Evolutionary conservation across 1,140 invertebrate species (phyloP), one percentile per base, ranked within the genome.

Genomic region (Eupeodes corollae): DNA sequence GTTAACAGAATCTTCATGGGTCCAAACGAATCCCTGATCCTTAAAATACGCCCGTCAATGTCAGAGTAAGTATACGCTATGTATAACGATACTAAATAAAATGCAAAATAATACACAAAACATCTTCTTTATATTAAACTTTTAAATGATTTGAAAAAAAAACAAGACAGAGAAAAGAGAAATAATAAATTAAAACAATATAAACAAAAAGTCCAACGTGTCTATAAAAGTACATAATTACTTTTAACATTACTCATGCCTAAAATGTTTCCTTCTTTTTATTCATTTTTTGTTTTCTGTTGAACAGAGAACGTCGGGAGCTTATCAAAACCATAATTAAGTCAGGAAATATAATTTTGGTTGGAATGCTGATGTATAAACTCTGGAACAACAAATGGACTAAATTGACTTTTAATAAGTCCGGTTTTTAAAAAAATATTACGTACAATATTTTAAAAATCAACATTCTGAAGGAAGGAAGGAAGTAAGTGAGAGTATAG

Each of bases 361-460:
- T 66, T 15, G 60, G 49, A 6, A 30, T 66, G 33, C 37, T 66
- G 39, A 53, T 63, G 49, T 63, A 58, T 39, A 63, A 57, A 49
- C 55, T 66, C 51, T 65, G 63, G 60, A 56, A 61, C n/a, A 58
- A 58, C 49, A 66, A 66, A 53, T 66, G 63, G 63, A 60, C 60
- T 14, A 63, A 65, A 59, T 57, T 66, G 40, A 64, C 56, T 53
- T 57, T 62, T 26, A 26, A 26, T 26, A 26, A 26, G 21, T 26
- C n/a, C 21, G 21, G 21, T 26, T 26, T 26, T 26, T 26, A 5
- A 8, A 26, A 26, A 26, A 26, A 26, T 26, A 26, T 26, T 26
- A 26, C n/a, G n/a, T n/a, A n/a, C n/a, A n/a, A n/a, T n/a, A n/a
- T n/a, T n/a, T n/a, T n/a, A 26, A 26, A 3, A 3, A 26, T 5